phyloP scores from a whole-genome alignment of 2,797 vertebrate genomes.

The Perodicticus potto region DNA sequence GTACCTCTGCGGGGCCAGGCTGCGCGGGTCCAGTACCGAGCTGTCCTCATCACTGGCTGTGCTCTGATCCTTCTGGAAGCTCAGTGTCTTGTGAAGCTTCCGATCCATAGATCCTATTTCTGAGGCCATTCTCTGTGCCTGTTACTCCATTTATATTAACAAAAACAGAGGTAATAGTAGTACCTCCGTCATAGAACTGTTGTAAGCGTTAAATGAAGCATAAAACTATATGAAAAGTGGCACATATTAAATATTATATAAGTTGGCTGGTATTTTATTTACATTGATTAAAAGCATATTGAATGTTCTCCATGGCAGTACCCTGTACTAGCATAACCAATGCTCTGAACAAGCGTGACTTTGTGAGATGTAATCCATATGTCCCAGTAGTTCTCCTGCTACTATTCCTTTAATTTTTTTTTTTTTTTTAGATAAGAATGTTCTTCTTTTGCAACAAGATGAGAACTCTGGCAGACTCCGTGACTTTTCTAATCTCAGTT shows the following conservation, averaged over 20 bases:
- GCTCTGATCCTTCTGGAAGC: background rate
- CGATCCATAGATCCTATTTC: background rate
- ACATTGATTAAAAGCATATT: background rate
- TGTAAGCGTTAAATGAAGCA: constrained; percentile 26
- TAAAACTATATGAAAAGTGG: background rate
- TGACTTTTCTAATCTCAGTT: background rate
- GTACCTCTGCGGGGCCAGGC: background rate
- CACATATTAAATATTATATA: background rate
- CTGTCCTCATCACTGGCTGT: background rate
- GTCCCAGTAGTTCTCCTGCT: background rate
- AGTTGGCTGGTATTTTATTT: constrained; percentile 44
- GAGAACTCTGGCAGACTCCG: background rate
- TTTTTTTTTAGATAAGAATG: background rate
- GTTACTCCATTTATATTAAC: background rate
- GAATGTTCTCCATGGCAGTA: background rate
- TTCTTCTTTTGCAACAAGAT: background rate
- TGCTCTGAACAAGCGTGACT: background rate
- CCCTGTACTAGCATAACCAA: background rate
- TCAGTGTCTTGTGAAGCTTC: background rate
- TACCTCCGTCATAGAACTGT: background rate
- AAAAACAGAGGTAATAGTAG: background rate
- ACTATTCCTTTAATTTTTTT: background rate
- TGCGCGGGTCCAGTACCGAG: background rate
- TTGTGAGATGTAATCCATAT: background rate
- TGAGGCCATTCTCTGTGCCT: background rate